Base-by-base conservation (phyloP, 2,797 vertebrate species). In the Poecilia picta region DNA sequence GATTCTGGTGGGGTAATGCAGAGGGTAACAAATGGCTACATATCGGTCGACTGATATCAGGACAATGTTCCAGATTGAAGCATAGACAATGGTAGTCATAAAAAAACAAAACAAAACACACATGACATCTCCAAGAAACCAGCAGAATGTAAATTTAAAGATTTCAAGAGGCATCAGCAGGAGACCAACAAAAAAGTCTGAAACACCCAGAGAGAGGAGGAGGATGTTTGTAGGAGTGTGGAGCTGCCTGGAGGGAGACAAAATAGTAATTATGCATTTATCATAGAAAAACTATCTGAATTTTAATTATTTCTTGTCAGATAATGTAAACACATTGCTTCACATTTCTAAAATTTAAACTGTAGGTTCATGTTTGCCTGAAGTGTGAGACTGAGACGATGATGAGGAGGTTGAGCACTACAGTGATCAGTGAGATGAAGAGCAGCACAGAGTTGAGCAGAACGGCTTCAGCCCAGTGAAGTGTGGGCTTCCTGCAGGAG, bases 181-280 rank as follows among this genome's bases (percentile, higher is more conserved):
- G 2, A 51, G 49, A 51, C 49, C 49, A 51, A 25, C 49, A 51
- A 51, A 51, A 51, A 8, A 51, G 49, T 51, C 73, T 41, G 73
- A 57, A 36, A 74, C 25, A 25, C 49, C 49, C 73, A 74, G 36
- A 25, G 73, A 74, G 7, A 74, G 51, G 73, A 74, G 73, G 18
- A 74, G 73, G 73, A 74, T 25, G 73, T 74, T 74, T 25, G 73
- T 74, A 15, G 73, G 13, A 15, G 33, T 74, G 36, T 74, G 73
- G 51, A 74, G 73, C 51, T 74, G 51, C 51, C 51, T 53, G 51
- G 23, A 53, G 25, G 51, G 51, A 53, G 20, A 53, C 51, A 53
- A 53, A 53, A 53, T 10, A 1, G 8, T 7, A 53, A 53, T 53
- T 53, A 8, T 3, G n/a, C n/a, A n/a, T n/a, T n/a, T n/a, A n/a